Base-by-base conservation (phyloP, 2,888 invertebrate genomes). In the Altica lythri region DNA sequence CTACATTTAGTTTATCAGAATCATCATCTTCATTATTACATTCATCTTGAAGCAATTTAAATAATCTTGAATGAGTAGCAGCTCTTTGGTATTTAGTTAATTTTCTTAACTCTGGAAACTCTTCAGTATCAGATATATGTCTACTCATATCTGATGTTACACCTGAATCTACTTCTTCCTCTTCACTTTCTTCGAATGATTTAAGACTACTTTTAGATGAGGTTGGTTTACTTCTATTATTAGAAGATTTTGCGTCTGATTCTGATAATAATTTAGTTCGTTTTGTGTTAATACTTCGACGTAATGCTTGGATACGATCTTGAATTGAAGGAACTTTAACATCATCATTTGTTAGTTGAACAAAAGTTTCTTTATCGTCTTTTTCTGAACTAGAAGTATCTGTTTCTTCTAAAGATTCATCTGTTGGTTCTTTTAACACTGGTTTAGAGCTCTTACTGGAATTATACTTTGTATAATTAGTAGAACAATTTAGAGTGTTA, bases 1-100 rank as follows among this genome's bases (percentile, higher is more conserved):
- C 80, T n/a, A n/a, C n/a, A 1, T 77, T 77, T 66, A 80, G 22
- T 14, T 19, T 16, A 4, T 70, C 63, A 49, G 72, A 72, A 50
- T 71, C 71, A 32, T 71, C 73, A 43, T 75, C 75, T 2, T 69
- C 68, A 35, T 79, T n/a, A n/a, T n/a, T 79, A 65, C 80, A 79
- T 64, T 82, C 84, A 40, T 84, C 83, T 70, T 84, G 86, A 14
- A 88, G 72, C 9, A 88, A 73, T 65, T 83, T 83, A 65, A 86
- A 87, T 13, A 88, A 75, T 59, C 88, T 79, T 34, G 87, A 88
- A 74, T 88, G 88, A 29, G 88, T 88, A 27, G 86, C 83, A 2
- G 87, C 86, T 45, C 88, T 77, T 70, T 86, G 84, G 69, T 86
- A 88, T 53, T 81, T 79, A 8, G 79, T 80, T 69, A 81, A 77